phyloP scores from a whole-genome alignment of 2,113 vertebrate species.

The Calyptommatus sinebrachiatus region DNA sequence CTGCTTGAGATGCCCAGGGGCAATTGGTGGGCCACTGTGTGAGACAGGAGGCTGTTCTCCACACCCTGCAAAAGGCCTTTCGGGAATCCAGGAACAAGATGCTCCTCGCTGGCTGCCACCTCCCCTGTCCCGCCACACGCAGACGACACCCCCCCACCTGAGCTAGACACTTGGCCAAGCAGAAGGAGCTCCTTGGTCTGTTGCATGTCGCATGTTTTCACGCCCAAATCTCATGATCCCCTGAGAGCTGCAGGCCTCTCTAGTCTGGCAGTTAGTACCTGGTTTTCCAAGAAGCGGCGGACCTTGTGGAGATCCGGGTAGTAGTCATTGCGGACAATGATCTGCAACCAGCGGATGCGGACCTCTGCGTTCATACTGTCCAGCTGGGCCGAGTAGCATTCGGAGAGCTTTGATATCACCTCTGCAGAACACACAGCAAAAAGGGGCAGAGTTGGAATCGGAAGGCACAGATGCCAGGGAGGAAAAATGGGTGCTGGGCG shows the following conservation, averaged over 20 bases:
- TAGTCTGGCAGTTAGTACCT: slow-evolving; percentile 72
- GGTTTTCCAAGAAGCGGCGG: slow-evolving; percentile 90
- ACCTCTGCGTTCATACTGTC: slow-evolving; percentile 94
- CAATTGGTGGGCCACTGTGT: too few species aligned
- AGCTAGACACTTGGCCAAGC: slow-evolving; percentile 63
- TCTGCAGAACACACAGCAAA: slow-evolving; percentile 67
- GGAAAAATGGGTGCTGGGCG: too few species aligned
- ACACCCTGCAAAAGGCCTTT: too few species aligned
- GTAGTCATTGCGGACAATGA: slow-evolving; percentile 90
- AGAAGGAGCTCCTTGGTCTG: slow-evolving; percentile 65
- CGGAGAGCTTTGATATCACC: slow-evolving; percentile 84
- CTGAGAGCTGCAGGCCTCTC: slow-evolving; percentile 60
- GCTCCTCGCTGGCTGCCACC: not conserved
- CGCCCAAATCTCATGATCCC: slow-evolving; percentile 61
- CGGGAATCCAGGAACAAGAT: too few species aligned
- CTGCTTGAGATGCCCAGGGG: too few species aligned
- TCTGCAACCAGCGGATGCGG: slow-evolving; percentile 93
- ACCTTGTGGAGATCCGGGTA: slow-evolving; percentile 89
- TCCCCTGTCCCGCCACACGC: slow-evolving; percentile 38
- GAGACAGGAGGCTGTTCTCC: too few species aligned
- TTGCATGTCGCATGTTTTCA: slow-evolving; percentile 61
- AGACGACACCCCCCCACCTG: slow-evolving; percentile 58
- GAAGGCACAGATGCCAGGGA: not conserved
- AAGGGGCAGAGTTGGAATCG: slow-evolving; percentile 4
- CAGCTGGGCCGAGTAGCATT: slow-evolving; percentile 85